These are phyloP conservation scores for Ceratosolen fusciceps DNA, from an alignment of 1,140 invertebrate genomes.

Conservation along the genomic window DNA sequence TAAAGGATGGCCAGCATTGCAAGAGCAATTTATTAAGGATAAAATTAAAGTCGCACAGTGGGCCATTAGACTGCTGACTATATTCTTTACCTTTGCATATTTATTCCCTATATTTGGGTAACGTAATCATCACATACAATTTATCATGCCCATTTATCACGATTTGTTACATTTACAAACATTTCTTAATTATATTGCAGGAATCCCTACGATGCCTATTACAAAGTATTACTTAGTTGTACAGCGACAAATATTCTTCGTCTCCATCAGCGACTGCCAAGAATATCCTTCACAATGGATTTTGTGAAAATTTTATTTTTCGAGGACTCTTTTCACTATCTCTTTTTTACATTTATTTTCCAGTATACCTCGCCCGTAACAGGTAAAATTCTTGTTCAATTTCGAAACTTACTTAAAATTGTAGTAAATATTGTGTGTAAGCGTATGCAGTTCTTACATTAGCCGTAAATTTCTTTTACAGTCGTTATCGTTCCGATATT, in stretches of 20 bases:
- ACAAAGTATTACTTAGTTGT: slow-evolving; percentile 91
- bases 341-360: slow-evolving; percentile 95
- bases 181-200: slow-evolving; percentile 71
- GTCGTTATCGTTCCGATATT: slow-evolving; percentile 92
- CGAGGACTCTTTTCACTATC: slow-evolving; percentile 97
- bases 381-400: slow-evolving; percentile 80
- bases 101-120: slow-evolving; percentile 92
- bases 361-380: slow-evolving; percentile 89
- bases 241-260: slow-evolving; percentile 93
- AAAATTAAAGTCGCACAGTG: slow-evolving; percentile 89
- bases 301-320: slow-evolving; percentile 84
- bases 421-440: slow-evolving; percentile 19
- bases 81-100: slow-evolving; percentile 87
- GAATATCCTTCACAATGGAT: slow-evolving; percentile 83
- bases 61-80: slow-evolving; percentile 84
- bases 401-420: slow-evolving; percentile 23
- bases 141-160: slow-evolving; percentile 29
- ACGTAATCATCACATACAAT: slow-evolving; percentile 60
- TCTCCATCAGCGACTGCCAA: slow-evolving; percentile 91
- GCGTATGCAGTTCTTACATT: too few species aligned
- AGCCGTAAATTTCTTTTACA: slow-evolving; percentile 65
- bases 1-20: slow-evolving; percentile 76
- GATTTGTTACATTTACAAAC: background rate
- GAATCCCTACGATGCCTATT: slow-evolving; percentile 87
- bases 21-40: slow-evolving; percentile 82